phyloP scores from a whole-genome alignment of 1,140 invertebrate genomes.

The Lepidotrigona ventralis region DNA sequence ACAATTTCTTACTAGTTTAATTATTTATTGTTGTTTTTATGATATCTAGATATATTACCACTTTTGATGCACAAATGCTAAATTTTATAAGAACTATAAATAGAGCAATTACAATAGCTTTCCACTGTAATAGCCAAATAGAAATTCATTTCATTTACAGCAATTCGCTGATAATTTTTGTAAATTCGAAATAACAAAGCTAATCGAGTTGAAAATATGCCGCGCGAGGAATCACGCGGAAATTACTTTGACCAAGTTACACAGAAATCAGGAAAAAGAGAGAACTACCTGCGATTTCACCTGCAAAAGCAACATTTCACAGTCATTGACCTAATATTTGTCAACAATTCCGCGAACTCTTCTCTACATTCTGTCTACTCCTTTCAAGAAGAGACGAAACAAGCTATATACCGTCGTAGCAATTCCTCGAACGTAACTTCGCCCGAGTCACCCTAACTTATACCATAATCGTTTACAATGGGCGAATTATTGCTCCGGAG shows the following conservation, averaged over 20 bases:
- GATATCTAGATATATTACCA: too few relatives aligned
- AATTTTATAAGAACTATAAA: not conserved
- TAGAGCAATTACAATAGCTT: too few relatives aligned
- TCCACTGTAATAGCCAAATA: not conserved
- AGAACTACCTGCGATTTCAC: not conserved
- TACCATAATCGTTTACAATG: conserved; percentile 8
- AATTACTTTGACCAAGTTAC: not conserved
- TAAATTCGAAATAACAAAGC: not conserved
- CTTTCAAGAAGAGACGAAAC: not conserved
- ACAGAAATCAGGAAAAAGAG: too few relatives aligned
- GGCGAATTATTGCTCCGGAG: not conserved
- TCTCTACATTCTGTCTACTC: not conserved
- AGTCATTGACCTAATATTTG: not conserved
- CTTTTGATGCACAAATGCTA: too few relatives aligned
- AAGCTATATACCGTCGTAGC: not conserved
- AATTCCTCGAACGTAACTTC: not conserved
- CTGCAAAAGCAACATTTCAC: not conserved
- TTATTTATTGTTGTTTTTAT: too few relatives aligned
- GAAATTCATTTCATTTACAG: not conserved
- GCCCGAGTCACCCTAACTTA: not conserved
- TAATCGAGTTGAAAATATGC: not conserved
- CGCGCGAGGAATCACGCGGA: not conserved
- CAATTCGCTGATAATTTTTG: not conserved
- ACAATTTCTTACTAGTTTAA: too few relatives aligned
- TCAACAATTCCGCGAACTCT: not conserved